These are phyloP conservation scores for Heteronetta atricapilla DNA, from an alignment of 2,113 vertebrate species.

Conservation along the genomic window DNA sequence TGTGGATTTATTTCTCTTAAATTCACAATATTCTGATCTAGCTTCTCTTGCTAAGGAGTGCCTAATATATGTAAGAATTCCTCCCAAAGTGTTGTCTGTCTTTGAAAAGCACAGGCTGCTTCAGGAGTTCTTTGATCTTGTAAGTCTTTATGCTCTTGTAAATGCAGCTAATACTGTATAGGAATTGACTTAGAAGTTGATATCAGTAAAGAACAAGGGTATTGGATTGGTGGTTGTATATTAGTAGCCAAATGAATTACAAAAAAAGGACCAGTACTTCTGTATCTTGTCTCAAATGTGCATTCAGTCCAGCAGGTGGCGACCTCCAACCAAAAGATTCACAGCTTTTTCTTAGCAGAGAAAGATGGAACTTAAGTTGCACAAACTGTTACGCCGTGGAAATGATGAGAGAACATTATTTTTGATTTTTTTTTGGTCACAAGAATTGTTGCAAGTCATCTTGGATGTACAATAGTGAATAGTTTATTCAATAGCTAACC, in stretches of 20 bases:
- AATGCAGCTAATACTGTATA: neutral
- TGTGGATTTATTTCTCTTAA: too few species aligned
- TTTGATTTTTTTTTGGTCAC: too few species aligned
- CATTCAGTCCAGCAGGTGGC: constrained; percentile 51
- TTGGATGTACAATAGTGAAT: too few species aligned
- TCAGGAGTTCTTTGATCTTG: neutral
- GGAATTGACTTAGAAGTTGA: neutral
- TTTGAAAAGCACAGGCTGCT: neutral
- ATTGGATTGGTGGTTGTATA: neutral
- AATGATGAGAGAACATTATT: too few species aligned
- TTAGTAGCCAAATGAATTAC: neutral
- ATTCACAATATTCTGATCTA: constrained; percentile 94
- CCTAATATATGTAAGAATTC: neutral
- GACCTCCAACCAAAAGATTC: neutral
- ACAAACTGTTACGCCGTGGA: too few species aligned
- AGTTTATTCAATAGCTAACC: too few species aligned
- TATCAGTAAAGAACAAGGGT: neutral
- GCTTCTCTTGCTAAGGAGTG: constrained; percentile 88
- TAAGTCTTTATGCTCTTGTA: neutral
- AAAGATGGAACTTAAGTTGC: too few species aligned
- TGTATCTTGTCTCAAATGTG: neutral
- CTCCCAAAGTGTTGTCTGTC: neutral
- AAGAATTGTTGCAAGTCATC: too few species aligned
- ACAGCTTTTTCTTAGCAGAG: too few species aligned
- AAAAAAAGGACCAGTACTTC: neutral